A percentile compares a stretch with the other conserved stretches of the same genome.
Conservation (phyloP, 1,140 invertebrate species). For the Drosophila jambulina region DNA sequence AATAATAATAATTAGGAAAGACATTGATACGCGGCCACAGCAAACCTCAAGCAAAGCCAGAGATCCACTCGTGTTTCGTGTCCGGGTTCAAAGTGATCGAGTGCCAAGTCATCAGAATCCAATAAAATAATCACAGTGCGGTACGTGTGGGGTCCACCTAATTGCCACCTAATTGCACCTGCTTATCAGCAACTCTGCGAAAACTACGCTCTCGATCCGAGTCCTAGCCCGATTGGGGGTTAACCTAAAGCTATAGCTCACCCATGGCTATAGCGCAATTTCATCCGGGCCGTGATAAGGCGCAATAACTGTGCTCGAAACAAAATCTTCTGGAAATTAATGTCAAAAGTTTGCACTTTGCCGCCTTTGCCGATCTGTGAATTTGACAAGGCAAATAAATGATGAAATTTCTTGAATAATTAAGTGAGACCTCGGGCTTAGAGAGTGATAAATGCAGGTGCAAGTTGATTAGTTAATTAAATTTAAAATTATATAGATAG, state of each 20-base stretch:
- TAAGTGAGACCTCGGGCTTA: conserved; percentile 23
- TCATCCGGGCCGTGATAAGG: conserved; percentile 11
- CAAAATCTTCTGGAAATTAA: conserved; percentile 30
- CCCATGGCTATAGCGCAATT: conserved; percentile 24
- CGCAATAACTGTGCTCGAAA: conserved; percentile 17
- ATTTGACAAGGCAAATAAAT: conserved; percentile 24
- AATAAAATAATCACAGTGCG: conserved; percentile 30
- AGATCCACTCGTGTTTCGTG: conserved; percentile 43
- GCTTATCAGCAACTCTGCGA: conserved; percentile 38
- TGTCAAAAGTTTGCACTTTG: conserved; percentile 43
- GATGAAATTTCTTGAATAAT: conserved; percentile 46
- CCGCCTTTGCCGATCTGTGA: conserved; percentile 11
- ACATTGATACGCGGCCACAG: conserved; percentile 1
- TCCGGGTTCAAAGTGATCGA: conserved; percentile 67
- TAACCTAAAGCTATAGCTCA: conserved; percentile 9
- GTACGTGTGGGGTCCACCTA: conserved; percentile 50
- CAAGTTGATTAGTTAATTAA: conserved; percentile 22
- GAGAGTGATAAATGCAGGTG: conserved; percentile 20
- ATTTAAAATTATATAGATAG: neutral
- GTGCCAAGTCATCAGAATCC: conserved; percentile 54
- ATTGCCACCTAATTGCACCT: conserved; percentile 48
- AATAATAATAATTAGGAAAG: conserved; percentile 7
- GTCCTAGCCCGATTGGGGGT: conserved; percentile 27
- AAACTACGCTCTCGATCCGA: conserved; percentile 11
- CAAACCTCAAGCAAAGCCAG: conserved; percentile 5